Conservation (phyloP, 2,797 vertebrate species). For the Philypnodon macrostomus region DNA sequence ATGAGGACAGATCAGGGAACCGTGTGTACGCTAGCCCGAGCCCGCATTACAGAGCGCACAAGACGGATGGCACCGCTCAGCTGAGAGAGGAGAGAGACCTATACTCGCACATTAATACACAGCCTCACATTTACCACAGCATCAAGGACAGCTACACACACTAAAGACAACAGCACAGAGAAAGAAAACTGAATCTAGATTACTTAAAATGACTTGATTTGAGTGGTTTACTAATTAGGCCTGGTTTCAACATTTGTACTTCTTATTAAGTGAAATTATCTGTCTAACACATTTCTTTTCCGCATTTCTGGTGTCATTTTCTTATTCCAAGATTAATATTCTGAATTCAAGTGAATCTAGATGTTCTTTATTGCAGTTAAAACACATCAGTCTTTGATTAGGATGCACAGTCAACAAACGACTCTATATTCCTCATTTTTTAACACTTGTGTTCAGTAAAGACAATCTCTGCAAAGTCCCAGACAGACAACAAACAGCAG, state of each 20-base stretch:
- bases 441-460: slow-evolving; percentile 16
- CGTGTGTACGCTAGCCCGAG: slow-evolving; percentile 66
- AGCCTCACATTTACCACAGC: slow-evolving; percentile 26
- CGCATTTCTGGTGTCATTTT: no score
- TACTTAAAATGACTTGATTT: slow-evolving; percentile 3
- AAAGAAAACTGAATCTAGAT: no score
- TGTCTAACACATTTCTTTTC: no score
- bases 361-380: no score
- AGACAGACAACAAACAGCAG: slow-evolving; percentile 31
- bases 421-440: slow-evolving; percentile 4
- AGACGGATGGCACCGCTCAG: slow-evolving; percentile 74
- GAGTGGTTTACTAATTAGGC: no score
- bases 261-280: no score
- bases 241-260: no score
- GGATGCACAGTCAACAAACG: not conserved
- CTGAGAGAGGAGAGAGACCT: slow-evolving; percentile 35
- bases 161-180: slow-evolving; percentile 24
- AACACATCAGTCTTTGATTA: slow-evolving; percentile 13
- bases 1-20: slow-evolving; percentile 81
- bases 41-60: slow-evolving; percentile 72
- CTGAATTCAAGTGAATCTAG: no score
- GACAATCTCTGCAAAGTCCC: slow-evolving; percentile 22
- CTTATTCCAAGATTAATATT: no score
- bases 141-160: slow-evolving; percentile 48
- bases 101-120: slow-evolving; percentile 41